Conservation (phyloP, 2,888 invertebrate species). For the Aproaerema taeniolella region DNA sequence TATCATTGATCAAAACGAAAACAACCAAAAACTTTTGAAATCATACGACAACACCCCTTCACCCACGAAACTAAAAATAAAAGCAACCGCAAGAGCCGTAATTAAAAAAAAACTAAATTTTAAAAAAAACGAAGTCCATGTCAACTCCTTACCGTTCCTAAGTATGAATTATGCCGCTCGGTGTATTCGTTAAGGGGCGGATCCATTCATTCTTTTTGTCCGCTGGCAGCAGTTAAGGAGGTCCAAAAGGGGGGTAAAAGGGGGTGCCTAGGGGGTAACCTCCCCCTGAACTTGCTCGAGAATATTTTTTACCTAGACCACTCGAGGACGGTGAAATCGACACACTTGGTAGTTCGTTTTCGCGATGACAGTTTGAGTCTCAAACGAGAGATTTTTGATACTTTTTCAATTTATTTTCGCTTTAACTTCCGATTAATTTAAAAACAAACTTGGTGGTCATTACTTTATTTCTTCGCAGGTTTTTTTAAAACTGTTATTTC, state of each 20-base stretch:
- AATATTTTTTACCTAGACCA: slow-evolving; percentile 72
- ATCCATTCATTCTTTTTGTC: slow-evolving; percentile 78
- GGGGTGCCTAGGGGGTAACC: slow-evolving; percentile 24
- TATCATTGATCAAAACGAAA: no score
- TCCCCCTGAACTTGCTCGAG: slow-evolving; percentile 68
- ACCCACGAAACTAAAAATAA: no score
- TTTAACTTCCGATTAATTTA: slow-evolving; percentile 31
- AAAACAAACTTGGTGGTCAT: no score
- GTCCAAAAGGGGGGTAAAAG: slow-evolving; percentile 56
- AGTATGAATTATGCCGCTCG: slow-evolving; percentile 77
- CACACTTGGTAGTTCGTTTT: slow-evolving; percentile 75
- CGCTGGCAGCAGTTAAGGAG: slow-evolving; percentile 72
- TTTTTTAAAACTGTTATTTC: no score
- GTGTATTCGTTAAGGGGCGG: slow-evolving; percentile 77
- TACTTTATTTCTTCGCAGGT: no score
- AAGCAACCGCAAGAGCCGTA: no score
- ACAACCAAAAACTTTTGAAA: no score
- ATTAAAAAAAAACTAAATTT: slow-evolving; percentile 24
- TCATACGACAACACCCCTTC: no score
- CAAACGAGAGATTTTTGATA: slow-evolving; percentile 39
- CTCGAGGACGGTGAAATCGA: slow-evolving; percentile 72
- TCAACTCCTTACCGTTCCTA: slow-evolving; percentile 74
- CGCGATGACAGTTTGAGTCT: slow-evolving; percentile 69
- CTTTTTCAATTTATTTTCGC: slow-evolving; percentile 24
- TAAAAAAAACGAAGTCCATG: slow-evolving; percentile 46